A percentile compares a stretch with the other conserved stretches of the same genome.
phyloP scores from a whole-genome alignment of 2,113 vertebrate genomes.

The Alexandromys fortis region DNA sequence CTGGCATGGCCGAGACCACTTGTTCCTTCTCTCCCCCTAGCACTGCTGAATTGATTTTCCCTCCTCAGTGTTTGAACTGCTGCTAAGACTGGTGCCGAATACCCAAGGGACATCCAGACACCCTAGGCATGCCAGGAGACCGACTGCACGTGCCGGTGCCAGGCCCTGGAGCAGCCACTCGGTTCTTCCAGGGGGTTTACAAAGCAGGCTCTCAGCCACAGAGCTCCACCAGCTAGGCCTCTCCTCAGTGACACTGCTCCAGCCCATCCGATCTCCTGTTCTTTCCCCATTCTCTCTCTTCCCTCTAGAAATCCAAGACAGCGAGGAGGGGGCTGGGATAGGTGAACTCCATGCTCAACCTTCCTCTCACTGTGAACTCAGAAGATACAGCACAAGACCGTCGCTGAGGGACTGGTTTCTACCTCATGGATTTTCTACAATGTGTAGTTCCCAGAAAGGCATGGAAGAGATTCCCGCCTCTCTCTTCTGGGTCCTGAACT shows the following conservation, averaged over 20 bases:
- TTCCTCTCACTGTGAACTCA: neutral
- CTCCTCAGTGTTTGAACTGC: neutral
- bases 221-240: neutral
- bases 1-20: neutral
- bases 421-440: neutral
- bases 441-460: neutral
- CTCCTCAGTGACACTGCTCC: neutral
- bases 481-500: neutral
- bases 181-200: neutral
- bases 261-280: neutral
- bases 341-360: neutral
- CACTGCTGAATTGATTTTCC: neutral
- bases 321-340: neutral
- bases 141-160: fast-evolving
- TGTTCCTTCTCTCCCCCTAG: neutral
- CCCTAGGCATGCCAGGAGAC: neutral
- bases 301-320: neutral
- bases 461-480: neutral
- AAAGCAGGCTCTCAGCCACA: neutral
- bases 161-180: neutral
- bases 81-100: neutral
- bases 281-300: neutral
- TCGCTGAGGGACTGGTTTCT: neutral
- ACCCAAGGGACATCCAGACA: neutral
- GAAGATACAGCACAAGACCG: neutral